Evolutionary conservation across 2,888 invertebrate species (phyloP), one percentile per base, ranked within the genome.

Genomic region (Xylota sylvarum): DNA sequence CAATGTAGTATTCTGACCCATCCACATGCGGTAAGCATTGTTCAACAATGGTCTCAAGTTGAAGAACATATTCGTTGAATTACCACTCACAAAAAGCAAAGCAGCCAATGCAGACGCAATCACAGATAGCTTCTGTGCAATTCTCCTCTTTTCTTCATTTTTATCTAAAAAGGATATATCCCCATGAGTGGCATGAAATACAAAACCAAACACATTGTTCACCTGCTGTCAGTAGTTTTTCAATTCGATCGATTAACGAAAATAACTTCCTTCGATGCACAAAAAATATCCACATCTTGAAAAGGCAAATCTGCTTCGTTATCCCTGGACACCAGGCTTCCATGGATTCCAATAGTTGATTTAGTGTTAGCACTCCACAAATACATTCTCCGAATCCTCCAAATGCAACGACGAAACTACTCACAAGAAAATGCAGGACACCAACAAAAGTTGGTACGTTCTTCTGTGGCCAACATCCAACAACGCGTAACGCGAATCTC

Each of bases 251-350:
- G 14, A 89, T 74, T 19, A 91, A 81, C 2, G 56, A 73, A 12
- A 86, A 87, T 89, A 90, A 90, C 23, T 89, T 88, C 2, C 89
- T 88, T 67, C 89, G 89, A 55, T 89, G 80, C 7, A 88, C 48
- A 64, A 91, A 89, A 84, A 92, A 90, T 30, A 89, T 88, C 62
- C 80, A 78, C 87, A 92, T 88, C 79, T 92, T 92, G n/a, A 91
- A 81, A 2, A 92, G 85, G 10, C 84, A 90, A 5, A 92, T 89
- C 6, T 89, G 89, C 82, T 92, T 91, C 12, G 91, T 91, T 52
- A 89, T 89, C 50, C 90, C 90, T 9, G 92, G 92, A 87, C 91
- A 91, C 85, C 92, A 91, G 37, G 91, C 92, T 88, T 91, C 92
- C 74, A 92, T 88, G 0, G 92, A 91, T 6, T 82, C 79, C 0